Conservation (phyloP, 2,797 vertebrate genomes). For the Bovichtus variegatus region DNA sequence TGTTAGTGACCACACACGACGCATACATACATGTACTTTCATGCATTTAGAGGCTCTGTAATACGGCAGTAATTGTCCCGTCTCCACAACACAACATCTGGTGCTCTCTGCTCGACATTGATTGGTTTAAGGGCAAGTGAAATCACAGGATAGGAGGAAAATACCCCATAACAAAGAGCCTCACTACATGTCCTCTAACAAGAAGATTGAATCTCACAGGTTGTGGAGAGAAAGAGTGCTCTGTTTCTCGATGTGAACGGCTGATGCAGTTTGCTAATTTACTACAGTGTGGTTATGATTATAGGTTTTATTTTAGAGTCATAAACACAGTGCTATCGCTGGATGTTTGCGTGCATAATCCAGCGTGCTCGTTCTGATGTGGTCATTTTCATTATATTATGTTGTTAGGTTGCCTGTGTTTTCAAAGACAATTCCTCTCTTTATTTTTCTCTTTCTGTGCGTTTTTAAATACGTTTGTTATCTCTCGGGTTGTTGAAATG, state of each 20-base stretch:
- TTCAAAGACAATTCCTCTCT: slow-evolving; percentile 37
- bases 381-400: slow-evolving; percentile 42
- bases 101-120: slow-evolving; percentile 46
- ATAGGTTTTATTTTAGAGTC: slow-evolving; percentile 35
- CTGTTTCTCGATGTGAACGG: slow-evolving; percentile 50
- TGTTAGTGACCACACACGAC: slow-evolving; percentile 1
- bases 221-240: slow-evolving; percentile 48
- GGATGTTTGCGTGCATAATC: slow-evolving; percentile 18
- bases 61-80: slow-evolving; percentile 40
- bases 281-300: slow-evolving; percentile 59
- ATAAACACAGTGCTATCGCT: slow-evolving; percentile 41
- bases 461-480: slow-evolving; percentile 31
- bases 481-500: slow-evolving; percentile 53
- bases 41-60: slow-evolving; percentile 31
- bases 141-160: slow-evolving; percentile 79
- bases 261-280: slow-evolving; percentile 50
- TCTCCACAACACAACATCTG: slow-evolving; percentile 64
- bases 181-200: slow-evolving; percentile 63
- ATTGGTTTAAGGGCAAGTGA: slow-evolving; percentile 80
- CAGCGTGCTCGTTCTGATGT: not conserved
- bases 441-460: not conserved
- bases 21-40: slow-evolving; percentile 20
- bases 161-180: slow-evolving; percentile 60
- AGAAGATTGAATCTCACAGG: slow-evolving; percentile 76
- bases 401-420: slow-evolving; percentile 37